A percentile compares a stretch with the other conserved stretches of the same genome.
Conservation (phyloP, 1,140 invertebrate genomes). For the Apis laboriosa region DNA sequence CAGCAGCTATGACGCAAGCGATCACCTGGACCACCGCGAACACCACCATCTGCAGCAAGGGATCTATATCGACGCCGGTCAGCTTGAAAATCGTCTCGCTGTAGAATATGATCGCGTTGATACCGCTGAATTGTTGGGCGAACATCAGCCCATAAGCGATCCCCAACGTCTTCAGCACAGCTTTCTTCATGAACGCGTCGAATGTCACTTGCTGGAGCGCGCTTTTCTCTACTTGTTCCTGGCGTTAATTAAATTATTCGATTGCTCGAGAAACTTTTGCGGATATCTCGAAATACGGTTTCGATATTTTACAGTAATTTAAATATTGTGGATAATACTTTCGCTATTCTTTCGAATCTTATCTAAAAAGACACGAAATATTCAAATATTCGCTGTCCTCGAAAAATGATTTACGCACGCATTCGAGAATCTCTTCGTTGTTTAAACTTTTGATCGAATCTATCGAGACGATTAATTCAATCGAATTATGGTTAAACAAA, state of each 20-base stretch:
- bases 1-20: constrained; percentile 84
- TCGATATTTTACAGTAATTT: no score
- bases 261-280: no score
- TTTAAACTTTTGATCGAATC: no score
- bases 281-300: background rate
- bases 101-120: constrained; percentile 92
- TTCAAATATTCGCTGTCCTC: no score
- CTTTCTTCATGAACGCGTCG: constrained; percentile 43
- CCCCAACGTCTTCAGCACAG: constrained; percentile 53
- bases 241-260: background rate
- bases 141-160: constrained; percentile 80
- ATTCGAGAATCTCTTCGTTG: no score
- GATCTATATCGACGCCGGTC: constrained; percentile 77
- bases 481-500: no score
- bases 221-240: constrained; percentile 38
- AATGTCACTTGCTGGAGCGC: constrained; percentile 3
- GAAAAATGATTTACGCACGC: no score
- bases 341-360: no score
- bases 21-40: constrained; percentile 88
- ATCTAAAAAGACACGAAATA: no score
- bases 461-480: no score
- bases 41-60: constrained; percentile 82
- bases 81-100: constrained; percentile 83
- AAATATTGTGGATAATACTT: no score
- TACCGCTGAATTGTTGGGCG: constrained; percentile 88